phyloP scores from a whole-genome alignment of 2,113 vertebrate species.

The Tragelaphus imberbis region DNA sequence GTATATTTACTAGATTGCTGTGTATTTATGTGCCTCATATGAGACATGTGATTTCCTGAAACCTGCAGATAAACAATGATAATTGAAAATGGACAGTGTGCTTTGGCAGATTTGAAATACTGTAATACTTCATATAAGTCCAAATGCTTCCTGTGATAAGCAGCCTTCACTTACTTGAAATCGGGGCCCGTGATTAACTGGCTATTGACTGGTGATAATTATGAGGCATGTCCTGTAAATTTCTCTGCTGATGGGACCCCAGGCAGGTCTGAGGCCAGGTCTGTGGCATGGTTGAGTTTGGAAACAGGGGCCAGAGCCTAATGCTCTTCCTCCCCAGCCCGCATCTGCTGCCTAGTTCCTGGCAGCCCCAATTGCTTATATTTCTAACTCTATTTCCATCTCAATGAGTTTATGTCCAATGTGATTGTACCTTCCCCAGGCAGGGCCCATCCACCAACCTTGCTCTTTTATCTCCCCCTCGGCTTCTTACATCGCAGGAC shows the following conservation, averaged over 20 bases:
- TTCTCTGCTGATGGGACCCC: background rate
- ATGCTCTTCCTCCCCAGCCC: background rate
- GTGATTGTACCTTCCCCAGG: constrained; percentile 64
- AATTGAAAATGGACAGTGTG: background rate
- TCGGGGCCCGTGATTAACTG: background rate
- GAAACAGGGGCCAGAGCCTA: background rate
- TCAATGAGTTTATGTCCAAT: constrained; percentile 60
- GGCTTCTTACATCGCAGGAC: constrained; percentile 44
- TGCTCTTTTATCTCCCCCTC: constrained; percentile 66
- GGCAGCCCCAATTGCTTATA: constrained; percentile 51
- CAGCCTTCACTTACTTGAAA: background rate
- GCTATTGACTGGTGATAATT: background rate
- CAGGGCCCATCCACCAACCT: constrained; percentile 57
- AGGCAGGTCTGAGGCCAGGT: background rate
- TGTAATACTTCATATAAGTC: background rate
- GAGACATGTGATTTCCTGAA: background rate
- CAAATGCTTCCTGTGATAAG: background rate
- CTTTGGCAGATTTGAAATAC: background rate
- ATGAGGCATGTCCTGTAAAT: background rate
- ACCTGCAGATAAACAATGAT: constrained; percentile 3
- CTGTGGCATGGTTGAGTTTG: background rate
- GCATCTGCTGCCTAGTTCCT: background rate
- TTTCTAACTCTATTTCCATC: constrained; percentile 76
- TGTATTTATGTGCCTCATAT: background rate
- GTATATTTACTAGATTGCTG: background rate